phyloP scores from a whole-genome alignment of 2,888 invertebrate genomes.

The Axea sp. region DNA sequence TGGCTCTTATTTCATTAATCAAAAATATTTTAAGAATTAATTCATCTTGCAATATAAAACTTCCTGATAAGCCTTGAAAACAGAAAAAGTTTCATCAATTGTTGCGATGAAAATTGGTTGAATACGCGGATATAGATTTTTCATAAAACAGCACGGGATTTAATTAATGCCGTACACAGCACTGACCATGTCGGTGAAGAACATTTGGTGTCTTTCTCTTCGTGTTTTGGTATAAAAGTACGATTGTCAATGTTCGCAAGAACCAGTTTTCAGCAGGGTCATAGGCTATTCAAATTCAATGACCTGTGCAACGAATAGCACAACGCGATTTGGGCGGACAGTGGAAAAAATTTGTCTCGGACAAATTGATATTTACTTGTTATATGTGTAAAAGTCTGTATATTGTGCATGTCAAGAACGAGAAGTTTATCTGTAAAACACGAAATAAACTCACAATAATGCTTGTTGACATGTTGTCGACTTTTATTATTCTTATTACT shows the following conservation, averaged over 20 bases:
- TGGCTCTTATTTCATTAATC: no score
- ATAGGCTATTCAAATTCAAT: constrained; percentile 62
- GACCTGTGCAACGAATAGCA: constrained; percentile 58
- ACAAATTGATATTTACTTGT: constrained; percentile 58
- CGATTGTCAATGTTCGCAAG: constrained; percentile 59
- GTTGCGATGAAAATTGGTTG: no score
- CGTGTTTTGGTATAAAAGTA: constrained; percentile 48
- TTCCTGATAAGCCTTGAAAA: no score
- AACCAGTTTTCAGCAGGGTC: constrained; percentile 61
- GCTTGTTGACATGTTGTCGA: no score
- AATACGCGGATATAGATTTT: constrained; percentile 32
- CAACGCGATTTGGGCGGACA: constrained; percentile 57
- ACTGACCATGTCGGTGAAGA: constrained; percentile 48
- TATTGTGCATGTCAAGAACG: constrained; percentile 8
- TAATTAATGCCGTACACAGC: constrained; percentile 51
- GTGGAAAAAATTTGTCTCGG: constrained; percentile 43
- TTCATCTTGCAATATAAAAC: no score
- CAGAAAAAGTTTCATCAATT: no score
- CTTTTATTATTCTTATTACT: no score
- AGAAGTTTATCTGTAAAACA: constrained; percentile 10
- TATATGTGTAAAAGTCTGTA: constrained; percentile 16
- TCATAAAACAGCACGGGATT: constrained; percentile 17
- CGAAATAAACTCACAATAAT: constrained; percentile 4
- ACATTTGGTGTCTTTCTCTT: constrained; percentile 48
- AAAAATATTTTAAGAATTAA: no score